Conservation (phyloP, 53 echinoderm and acorn worm species). For the Echinarachnius parma region DNA sequence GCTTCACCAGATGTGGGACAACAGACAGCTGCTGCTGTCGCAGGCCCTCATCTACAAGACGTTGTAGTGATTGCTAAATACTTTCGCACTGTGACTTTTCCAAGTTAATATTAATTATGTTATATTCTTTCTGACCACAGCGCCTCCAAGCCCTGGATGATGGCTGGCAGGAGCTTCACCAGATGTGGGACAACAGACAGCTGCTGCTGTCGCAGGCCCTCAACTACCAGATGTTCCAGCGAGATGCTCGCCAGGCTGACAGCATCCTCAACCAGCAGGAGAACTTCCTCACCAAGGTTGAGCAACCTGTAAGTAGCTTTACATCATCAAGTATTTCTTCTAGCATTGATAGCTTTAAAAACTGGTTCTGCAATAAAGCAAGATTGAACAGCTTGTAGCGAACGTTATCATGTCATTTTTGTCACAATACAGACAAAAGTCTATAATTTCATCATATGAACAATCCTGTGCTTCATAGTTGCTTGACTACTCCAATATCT, state of each 20-base stretch:
- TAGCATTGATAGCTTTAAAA: background rate
- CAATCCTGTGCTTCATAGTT: too few species aligned
- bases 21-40: slow-evolving; percentile 87
- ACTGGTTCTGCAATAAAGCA: background rate
- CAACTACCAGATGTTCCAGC: slow-evolving; percentile 99
- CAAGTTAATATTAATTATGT: too few species aligned
- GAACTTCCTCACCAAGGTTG: slow-evolving; percentile 96
- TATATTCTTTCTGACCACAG: slow-evolving; percentile 37
- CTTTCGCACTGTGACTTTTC: too few species aligned
- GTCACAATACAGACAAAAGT: too few species aligned
- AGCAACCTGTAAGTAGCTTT: slow-evolving; percentile 92
- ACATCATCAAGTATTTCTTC: too few species aligned
- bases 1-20: slow-evolving; percentile 99
- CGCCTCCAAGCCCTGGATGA: slow-evolving; percentile 97
- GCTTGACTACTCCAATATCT: too few species aligned
- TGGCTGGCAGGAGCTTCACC: slow-evolving; percentile 97
- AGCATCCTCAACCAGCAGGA: slow-evolving; percentile 98
- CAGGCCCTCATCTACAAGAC: slow-evolving; percentile 97
- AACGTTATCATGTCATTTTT: background rate
- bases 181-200: slow-evolving; percentile 99
- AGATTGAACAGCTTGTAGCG: background rate
- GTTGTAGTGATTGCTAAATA: too few species aligned
- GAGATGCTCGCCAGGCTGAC: slow-evolving; percentile 95
- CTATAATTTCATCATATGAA: too few species aligned
- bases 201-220: slow-evolving; percentile 90